Conservation (phyloP, 2,888 invertebrate genomes). For the Danaus chrysippus region DNA sequence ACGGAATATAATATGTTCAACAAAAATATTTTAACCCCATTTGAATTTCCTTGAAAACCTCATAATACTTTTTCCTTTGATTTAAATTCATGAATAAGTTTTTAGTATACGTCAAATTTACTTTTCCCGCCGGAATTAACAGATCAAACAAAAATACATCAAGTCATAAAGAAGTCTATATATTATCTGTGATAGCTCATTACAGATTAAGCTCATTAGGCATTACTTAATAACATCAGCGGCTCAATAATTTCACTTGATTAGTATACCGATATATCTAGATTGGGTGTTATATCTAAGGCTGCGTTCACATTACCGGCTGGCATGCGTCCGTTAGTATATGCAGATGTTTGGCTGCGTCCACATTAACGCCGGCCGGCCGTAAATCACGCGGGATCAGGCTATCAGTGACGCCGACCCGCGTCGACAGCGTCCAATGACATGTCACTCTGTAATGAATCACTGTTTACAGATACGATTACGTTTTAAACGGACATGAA, state of each 20-base stretch:
- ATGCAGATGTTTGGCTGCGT: slow-evolving; percentile 37
- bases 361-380: slow-evolving; percentile 46
- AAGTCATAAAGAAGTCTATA: too few relatives aligned
- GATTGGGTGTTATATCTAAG: background rate
- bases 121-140: too few relatives aligned
- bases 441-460: slow-evolving; percentile 37
- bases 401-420: slow-evolving; percentile 54
- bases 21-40: slow-evolving; percentile 5
- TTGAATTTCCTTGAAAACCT: too few relatives aligned
- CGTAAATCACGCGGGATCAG: slow-evolving; percentile 67
- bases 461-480: slow-evolving; percentile 24
- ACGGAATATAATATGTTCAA: slow-evolving; percentile 21
- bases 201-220: background rate
- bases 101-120: too few relatives aligned
- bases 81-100: too few relatives aligned
- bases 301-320: background rate
- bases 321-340: background rate
- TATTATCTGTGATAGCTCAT: background rate
- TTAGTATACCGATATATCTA: too few relatives aligned
- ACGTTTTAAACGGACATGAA: background rate
- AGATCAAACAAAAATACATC: too few relatives aligned
- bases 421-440: slow-evolving; percentile 41
- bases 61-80: too few relatives aligned
- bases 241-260: too few relatives aligned
- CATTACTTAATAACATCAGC: background rate